Conservation (phyloP, 2,888 invertebrate genomes). For the Thera obeliscata region DNA sequence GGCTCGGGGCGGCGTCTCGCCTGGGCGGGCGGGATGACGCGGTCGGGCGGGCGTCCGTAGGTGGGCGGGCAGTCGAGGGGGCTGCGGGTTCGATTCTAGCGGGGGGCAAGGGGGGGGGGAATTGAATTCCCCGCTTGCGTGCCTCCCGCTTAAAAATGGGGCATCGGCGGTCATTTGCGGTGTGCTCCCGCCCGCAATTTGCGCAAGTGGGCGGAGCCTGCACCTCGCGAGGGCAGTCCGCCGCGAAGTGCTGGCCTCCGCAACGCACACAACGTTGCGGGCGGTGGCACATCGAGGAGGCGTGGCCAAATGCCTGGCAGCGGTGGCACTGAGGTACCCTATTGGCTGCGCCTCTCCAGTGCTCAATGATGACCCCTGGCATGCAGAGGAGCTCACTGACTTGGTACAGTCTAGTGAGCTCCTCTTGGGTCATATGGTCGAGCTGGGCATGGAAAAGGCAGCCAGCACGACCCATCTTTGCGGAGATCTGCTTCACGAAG, state of each 20-base stretch:
- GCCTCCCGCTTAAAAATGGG: slow-evolving; percentile 4
- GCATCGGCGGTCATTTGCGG: slow-evolving; percentile 27
- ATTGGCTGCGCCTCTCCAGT: slow-evolving; percentile 6
- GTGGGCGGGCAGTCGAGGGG: neutral
- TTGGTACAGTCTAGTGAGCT: neutral
- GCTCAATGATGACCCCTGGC: slow-evolving; percentile 8
- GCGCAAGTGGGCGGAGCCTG: slow-evolving; percentile 27
- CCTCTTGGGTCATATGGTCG: slow-evolving; percentile 4
- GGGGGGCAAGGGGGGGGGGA: neutral
- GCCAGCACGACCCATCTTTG: neutral
- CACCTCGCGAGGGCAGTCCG: neutral
- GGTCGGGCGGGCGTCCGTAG: too few relatives aligned
- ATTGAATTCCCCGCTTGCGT: slow-evolving; percentile 7
- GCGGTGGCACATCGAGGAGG: neutral
- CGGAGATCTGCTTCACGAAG: neutral
- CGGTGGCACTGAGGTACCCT: neutral
- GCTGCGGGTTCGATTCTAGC: neutral
- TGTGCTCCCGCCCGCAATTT: slow-evolving; percentile 29
- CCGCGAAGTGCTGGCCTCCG: neutral
- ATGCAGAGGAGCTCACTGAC: slow-evolving; percentile 4
- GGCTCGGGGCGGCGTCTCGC: too few relatives aligned
- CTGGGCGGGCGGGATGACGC: too few relatives aligned
- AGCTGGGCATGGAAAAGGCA: slow-evolving; percentile 14
- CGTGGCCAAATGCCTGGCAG: neutral
- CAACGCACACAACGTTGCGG: neutral